Evolutionary conservation across 2,888 invertebrate genomes (phyloP), one percentile per base, ranked within the genome.

Genomic region (Neria commutata): DNA sequence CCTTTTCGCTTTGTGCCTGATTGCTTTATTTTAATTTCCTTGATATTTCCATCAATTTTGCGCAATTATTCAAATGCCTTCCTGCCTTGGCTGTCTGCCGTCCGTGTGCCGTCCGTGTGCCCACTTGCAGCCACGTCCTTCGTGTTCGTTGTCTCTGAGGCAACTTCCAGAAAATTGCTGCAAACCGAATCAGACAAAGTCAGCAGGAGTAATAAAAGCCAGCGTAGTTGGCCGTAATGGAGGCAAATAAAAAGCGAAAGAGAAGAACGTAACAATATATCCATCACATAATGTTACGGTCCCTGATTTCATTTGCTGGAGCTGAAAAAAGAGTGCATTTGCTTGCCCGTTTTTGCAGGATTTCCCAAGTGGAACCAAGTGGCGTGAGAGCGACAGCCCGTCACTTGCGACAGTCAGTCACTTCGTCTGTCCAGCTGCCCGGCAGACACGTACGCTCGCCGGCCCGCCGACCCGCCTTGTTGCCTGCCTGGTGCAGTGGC

Each of bases 271-370:
- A 69, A 67, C 73, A 73, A 74, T 71, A 69, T 74, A 74, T 74
- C 73, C 73, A 72, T 74, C 75, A 74, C 70, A 76, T 70, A 71
- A 74, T 68, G 76, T 74, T 73, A 78, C 75, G 74, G 67, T 77
- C 66, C 72, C 73, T 78, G 77, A 76, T 78, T 77, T 74, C 71
- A 78, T 77, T 76, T 76, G 75, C 75, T 76, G 76, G 76, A 75
- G 76, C 77, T 71, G 75, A 77, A 76, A 76, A 64, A 56, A 42
- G 42, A 14, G 19, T 42, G 42, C 19, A 52, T 23, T 25, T 60
- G 50, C 37, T 53, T 60, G 58, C 57, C 48, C 37, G 49, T 45
- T 58, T 53, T 47, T 62, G 56, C 58, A 63, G 67, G 55, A 65
- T 69, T 68, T 68, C 67, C 69, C 69, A 63, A 55, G 73, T 66